Conservation (phyloP, 2,113 vertebrate genomes). For the Amblyopsis rosae region DNA sequence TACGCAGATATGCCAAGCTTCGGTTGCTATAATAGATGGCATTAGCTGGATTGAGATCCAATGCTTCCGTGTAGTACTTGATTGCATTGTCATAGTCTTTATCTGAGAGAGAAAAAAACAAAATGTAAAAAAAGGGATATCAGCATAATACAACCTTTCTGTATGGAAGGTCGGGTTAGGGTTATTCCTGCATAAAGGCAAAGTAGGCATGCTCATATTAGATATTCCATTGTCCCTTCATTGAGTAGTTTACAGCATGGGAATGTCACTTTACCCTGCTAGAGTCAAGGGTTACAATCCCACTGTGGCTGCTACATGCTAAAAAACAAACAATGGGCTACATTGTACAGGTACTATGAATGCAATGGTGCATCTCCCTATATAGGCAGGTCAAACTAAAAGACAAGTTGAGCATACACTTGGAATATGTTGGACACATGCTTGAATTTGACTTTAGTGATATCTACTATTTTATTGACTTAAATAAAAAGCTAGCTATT, state of each 20-base stretch:
- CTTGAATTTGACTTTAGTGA: no score
- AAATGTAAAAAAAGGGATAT: not conserved
- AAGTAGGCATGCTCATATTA: not conserved
- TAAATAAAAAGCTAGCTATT: no score
- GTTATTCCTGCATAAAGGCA: no score
- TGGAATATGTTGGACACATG: no score
- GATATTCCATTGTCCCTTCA: not conserved
- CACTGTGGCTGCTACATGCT: not conserved
- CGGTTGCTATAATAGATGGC: conserved; percentile 94
- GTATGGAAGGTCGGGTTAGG: no score
- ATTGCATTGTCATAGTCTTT: conserved; percentile 95
- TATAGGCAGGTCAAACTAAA: no score
- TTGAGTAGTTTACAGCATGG: not conserved
- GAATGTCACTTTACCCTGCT: not conserved
- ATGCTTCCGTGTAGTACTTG: conserved; percentile 88
- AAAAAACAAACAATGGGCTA: no score
- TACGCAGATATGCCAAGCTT: conserved; percentile 93
- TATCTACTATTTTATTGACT: no score
- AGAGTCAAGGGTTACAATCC: no score
- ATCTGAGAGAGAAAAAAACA: conserved; percentile 63
- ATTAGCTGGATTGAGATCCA: conserved; percentile 85
- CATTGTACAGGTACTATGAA: not conserved
- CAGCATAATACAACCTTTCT: no score
- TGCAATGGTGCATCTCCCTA: not conserved
- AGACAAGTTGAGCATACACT: no score